phyloP scores from a whole-genome alignment of 2,113 vertebrate genomes.

The Austrofundulus limnaeus region DNA sequence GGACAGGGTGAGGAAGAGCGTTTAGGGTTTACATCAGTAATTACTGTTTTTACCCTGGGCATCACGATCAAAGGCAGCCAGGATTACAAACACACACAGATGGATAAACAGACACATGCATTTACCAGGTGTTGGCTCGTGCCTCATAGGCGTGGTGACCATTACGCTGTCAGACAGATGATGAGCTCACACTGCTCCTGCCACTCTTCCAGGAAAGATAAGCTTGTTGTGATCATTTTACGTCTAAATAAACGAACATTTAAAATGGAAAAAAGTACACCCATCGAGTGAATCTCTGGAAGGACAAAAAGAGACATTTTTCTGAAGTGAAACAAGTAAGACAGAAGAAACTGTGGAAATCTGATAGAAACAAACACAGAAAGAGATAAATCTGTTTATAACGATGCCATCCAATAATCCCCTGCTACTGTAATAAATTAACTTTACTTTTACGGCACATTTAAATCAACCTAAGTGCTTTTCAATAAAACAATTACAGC shows the following conservation, averaged over 20 bases:
- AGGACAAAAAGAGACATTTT: not conserved
- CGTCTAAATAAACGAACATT: not conserved
- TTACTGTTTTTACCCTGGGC: conserved; percentile 76
- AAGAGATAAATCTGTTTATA: not conserved
- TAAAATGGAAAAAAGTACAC: not conserved
- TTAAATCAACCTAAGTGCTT: no score
- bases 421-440: no score
- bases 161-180: conserved; percentile 36
- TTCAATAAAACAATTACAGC: no score
- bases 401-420: not conserved
- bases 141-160: conserved; percentile 49
- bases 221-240: conserved; percentile 40
- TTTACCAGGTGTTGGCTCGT: conserved; percentile 65
- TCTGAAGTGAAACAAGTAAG: not conserved
- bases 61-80: conserved; percentile 79
- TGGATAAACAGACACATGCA: conserved; percentile 52
- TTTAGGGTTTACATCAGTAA: conserved; percentile 72
- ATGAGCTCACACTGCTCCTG: conserved; percentile 56
- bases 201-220: conserved; percentile 74
- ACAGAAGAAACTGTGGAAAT: not conserved
- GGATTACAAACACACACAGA: conserved; percentile 52
- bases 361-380: not conserved
- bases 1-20: conserved; percentile 39
- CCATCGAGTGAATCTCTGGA: no score
- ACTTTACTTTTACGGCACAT: no score